Evolutionary conservation across 2,113 vertebrate species (phyloP).

Genomic region (Mormoops blainvillei): DNA sequence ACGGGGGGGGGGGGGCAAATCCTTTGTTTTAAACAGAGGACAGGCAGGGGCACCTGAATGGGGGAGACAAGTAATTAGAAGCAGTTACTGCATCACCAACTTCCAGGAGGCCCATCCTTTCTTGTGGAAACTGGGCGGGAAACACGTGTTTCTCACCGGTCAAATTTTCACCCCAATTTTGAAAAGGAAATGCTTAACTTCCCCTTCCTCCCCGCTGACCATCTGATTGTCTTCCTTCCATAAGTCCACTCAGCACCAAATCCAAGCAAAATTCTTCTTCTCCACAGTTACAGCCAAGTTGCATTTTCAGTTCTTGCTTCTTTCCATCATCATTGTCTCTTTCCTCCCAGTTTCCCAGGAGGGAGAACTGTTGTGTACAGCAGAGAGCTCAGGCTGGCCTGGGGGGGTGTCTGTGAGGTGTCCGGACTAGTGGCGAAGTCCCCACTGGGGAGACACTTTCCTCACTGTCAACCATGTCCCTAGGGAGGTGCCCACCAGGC

Average conservation of each 20-base stretch:
- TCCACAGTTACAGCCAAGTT: neutral
- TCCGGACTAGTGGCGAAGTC: neutral
- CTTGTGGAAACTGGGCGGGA: neutral
- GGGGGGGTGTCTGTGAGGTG: neutral
- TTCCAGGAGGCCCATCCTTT: neutral
- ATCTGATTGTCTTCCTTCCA: fast-evolving
- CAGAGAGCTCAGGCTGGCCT: neutral
- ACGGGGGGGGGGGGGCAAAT: too few relatives aligned
- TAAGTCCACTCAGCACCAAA: neutral
- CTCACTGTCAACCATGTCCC: neutral
- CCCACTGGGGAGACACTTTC: neutral
- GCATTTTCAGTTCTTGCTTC: neutral
- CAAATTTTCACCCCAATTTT: neutral
- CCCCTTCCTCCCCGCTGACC: neutral
- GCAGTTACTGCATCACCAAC: too few relatives aligned
- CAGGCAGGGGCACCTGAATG: neutral
- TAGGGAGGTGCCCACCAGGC: fast-evolving
- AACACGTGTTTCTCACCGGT: neutral
- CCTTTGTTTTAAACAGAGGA: neutral
- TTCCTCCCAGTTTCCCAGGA: neutral
- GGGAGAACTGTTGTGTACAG: neutral
- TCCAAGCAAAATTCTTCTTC: neutral
- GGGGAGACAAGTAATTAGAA: neutral
- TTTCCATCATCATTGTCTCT: neutral
- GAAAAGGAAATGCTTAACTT: neutral